These are phyloP conservation scores for Drosophila pachea DNA, from an alignment of 1,140 invertebrate genomes.

Conservation along the genomic window DNA sequence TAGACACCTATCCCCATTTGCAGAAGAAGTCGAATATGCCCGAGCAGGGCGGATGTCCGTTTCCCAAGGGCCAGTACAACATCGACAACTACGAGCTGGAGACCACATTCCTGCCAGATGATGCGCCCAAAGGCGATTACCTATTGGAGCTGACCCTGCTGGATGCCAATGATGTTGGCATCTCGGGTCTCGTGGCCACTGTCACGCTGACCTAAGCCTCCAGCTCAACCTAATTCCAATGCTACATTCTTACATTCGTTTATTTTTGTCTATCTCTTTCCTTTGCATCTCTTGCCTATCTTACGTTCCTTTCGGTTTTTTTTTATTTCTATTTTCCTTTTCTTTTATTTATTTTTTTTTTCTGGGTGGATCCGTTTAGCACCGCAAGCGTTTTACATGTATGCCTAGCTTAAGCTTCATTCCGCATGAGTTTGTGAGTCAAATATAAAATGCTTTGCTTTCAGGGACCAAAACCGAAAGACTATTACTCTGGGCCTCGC, in stretches of 20 bases:
- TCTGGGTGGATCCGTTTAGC: slow-evolving; percentile 59
- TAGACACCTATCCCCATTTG: slow-evolving; percentile 59
- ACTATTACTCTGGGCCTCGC: neutral
- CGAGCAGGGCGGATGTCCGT: slow-evolving; percentile 50
- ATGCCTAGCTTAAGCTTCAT: slow-evolving; percentile 10
- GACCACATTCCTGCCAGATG: slow-evolving; percentile 59
- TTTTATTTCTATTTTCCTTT: neutral
- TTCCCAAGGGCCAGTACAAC: slow-evolving; percentile 57
- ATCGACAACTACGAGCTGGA: slow-evolving; percentile 64
- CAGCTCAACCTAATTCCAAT: neutral
- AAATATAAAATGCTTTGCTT: slow-evolving; percentile 50
- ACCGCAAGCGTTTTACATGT: slow-evolving; percentile 47
- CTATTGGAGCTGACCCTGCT: slow-evolving; percentile 36
- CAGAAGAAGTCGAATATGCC: slow-evolving; percentile 53
- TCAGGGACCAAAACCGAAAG: slow-evolving; percentile 44
- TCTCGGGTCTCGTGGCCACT: slow-evolving; percentile 43
- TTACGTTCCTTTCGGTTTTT: no score
- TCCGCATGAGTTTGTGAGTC: slow-evolving; percentile 6
- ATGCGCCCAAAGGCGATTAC: slow-evolving; percentile 62
- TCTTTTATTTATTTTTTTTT: slow-evolving; percentile 7
- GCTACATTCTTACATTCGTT: neutral
- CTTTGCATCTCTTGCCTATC: no score
- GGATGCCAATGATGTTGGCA: slow-evolving; percentile 40
- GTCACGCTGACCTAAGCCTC: slow-evolving; percentile 51
- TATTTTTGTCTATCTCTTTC: neutral